phyloP scores from a whole-genome alignment of 2,888 invertebrate genomes.

The Oxycera nigricornis region DNA sequence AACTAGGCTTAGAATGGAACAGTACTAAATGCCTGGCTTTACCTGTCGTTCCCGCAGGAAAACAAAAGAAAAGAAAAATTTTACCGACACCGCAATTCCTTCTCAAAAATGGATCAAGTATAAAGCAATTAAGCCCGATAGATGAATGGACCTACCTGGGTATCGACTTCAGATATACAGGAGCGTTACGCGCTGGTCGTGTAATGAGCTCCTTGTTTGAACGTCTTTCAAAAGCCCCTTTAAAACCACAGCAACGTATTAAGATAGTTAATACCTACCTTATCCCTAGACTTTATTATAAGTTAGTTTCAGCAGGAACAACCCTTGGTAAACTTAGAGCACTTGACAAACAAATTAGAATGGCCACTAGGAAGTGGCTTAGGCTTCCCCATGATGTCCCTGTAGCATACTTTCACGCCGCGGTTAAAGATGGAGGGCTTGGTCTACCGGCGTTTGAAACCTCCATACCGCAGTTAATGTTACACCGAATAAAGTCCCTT shows the following conservation, averaged over 20 bases:
- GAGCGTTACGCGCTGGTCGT: no score
- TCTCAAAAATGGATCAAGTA: not conserved
- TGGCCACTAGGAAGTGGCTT: not conserved
- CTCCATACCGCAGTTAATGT: not conserved
- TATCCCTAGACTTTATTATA: not conserved
- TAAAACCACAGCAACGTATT: slow-evolving; percentile 5
- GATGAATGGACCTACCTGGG: not conserved
- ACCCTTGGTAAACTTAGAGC: not conserved
- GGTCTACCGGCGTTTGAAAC: not conserved
- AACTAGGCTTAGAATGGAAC: no score
- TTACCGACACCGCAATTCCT: not conserved
- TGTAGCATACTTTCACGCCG: not conserved
- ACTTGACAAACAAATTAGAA: not conserved
- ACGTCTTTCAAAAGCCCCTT: not conserved
- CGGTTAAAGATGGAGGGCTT: not conserved
- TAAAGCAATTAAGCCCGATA: not conserved
- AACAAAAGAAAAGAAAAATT: not conserved
- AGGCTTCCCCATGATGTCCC: not conserved
- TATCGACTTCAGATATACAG: not conserved
- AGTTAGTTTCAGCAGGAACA: not conserved
- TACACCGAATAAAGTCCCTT: not conserved
- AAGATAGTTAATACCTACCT: not conserved
- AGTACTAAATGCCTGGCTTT: not conserved
- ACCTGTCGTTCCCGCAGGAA: not conserved
- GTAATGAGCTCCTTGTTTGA: no score